Evolutionary conservation across 1,140 invertebrate species (phyloP), one percentile per base, ranked within the genome.

Genomic region (Drosophila busckii): DNA sequence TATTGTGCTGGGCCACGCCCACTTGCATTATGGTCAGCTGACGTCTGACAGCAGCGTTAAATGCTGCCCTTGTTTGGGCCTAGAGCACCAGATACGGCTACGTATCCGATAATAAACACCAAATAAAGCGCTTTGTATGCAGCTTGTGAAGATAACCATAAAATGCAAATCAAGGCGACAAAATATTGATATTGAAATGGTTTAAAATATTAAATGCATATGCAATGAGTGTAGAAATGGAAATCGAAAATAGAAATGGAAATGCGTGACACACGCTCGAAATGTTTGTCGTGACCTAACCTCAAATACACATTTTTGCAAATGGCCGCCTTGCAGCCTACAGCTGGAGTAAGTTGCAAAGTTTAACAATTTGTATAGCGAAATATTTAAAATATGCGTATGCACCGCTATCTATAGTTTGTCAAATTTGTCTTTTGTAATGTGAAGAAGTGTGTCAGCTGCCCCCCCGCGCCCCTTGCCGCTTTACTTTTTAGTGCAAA

Each of bases 181-280:
- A 31, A 37, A 45, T 45, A 55, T 48, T 28, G 22, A 65, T 61
- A 75, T 70, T 62, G 78, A 73, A 68, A 80, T 73, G 64, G 73
- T 80, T 78, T 46, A 80, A n/a, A 80, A 78, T 80, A 82, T 82
- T 64, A 80, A 80, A 80, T 80, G 75, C 68, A 80, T 78, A 78
- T 59, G 63, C 58, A 80, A 80, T 78, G 68, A 78, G n/a, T 70
- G 68, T 49, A 68, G 17, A 37, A n/a, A 37, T 37, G 34, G 34
- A 34, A 8, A 8, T 32, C n/a, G 1, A 13, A 13, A 15, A 15
- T 16, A 35, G 19, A 52, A 50, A 53, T 56, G 52, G 29, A 42
- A 80, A 80, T 78, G 71, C 71, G 68, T 78, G 68, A 73, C 71
- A 71, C 67, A 67, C n/a, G n/a, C n/a, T 71, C 52, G 52, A 32